These are phyloP conservation scores for Papilio aristodemus DNA, from an alignment of 1,140 invertebrate species.

Conservation along the genomic window DNA sequence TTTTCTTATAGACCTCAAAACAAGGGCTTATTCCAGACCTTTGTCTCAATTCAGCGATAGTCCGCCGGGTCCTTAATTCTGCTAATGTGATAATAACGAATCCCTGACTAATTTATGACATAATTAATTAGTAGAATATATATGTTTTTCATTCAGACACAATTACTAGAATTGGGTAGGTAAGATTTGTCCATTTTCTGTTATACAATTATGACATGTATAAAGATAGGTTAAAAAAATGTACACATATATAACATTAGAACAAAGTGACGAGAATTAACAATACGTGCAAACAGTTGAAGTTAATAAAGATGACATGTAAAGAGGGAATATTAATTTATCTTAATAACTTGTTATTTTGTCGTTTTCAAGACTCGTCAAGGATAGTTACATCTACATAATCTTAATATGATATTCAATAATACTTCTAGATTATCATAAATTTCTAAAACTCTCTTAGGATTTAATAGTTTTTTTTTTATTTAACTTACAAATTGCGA, in stretches of 20 bases:
- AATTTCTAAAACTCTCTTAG: constrained; percentile 51
- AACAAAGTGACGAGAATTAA: constrained; percentile 18
- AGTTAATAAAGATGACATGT: neutral
- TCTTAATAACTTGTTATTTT: constrained; percentile 4
- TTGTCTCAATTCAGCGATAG: too few species aligned
- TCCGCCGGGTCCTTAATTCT: too few species aligned
- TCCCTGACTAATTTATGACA: too few species aligned
- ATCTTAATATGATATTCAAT: constrained; percentile 39
- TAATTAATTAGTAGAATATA: too few species aligned
- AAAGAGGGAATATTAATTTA: neutral
- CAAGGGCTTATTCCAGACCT: too few species aligned
- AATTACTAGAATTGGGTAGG: too few species aligned
- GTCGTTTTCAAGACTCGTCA: neutral
- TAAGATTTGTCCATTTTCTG: too few species aligned
- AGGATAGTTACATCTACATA: constrained; percentile 7
- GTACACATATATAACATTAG: neutral
- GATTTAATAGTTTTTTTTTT: constrained; percentile 42
- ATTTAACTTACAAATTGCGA: constrained; percentile 52
- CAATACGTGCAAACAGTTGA: neutral
- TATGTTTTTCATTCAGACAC: too few species aligned
- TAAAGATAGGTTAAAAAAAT: constrained; percentile 8
- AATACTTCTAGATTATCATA: constrained; percentile 57
- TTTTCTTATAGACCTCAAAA: too few species aligned
- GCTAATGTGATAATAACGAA: too few species aligned
- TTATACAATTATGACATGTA: neutral